Evolutionary conservation across 2,113 vertebrate genomes (phyloP).

Genomic region (Morone chrysops): DNA sequence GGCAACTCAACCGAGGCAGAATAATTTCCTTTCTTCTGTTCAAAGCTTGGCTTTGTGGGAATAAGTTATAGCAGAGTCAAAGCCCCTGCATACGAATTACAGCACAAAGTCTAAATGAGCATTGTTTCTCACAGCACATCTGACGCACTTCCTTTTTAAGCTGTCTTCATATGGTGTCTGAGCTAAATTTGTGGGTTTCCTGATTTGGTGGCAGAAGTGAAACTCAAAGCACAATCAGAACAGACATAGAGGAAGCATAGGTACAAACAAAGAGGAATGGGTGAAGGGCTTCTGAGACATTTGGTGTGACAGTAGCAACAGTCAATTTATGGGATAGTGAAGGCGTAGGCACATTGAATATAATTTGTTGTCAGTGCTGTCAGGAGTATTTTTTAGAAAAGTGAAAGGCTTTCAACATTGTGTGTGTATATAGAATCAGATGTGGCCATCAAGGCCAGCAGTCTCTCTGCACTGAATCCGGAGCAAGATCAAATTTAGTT

Average conservation of each 20-base stretch:
- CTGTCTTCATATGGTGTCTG: conserved; percentile 25
- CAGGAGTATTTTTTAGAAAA: conserved; percentile 24
- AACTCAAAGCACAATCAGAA: conserved; percentile 61
- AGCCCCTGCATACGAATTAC: conserved; percentile 23
- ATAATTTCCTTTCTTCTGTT: conserved; percentile 21
- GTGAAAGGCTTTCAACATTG: conserved; percentile 14
- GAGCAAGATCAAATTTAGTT: neutral
- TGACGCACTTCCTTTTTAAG: conserved; percentile 71
- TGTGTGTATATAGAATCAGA: conserved; percentile 18
- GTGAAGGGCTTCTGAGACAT: conserved; percentile 18
- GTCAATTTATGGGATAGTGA: conserved; percentile 29
- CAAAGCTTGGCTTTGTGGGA: conserved; percentile 20
- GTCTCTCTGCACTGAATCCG: conserved; percentile 1
- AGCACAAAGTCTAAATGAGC: conserved; percentile 44
- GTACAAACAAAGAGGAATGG: conserved; percentile 50
- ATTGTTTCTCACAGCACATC: conserved; percentile 48
- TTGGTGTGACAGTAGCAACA: conserved; percentile 26
- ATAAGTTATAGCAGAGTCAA: conserved; percentile 13
- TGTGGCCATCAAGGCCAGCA: neutral
- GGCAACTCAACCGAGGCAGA: conserved; percentile 29
- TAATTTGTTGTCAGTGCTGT: conserved; percentile 42
- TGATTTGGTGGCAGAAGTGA: conserved; percentile 68
- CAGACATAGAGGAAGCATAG: conserved; percentile 58
- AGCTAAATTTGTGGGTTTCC: conserved; percentile 74
- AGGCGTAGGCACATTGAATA: conserved; percentile 8